Conservation (phyloP, 64 coral and sea anemone genomes). For the Dendrophyllia cribrosa region DNA sequence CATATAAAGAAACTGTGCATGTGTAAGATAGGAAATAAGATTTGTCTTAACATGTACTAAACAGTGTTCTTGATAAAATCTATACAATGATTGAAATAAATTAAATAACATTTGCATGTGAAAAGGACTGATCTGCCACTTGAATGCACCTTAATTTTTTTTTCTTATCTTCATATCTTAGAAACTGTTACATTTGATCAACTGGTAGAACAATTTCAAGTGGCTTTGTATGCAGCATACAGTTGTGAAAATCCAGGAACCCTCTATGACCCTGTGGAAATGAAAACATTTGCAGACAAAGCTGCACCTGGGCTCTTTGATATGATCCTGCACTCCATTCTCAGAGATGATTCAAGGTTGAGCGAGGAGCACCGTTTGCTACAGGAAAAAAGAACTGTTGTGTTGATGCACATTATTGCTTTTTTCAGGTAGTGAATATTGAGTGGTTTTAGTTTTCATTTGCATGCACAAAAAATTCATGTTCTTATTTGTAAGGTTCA, state of each 20-base stretch:
- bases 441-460: no score
- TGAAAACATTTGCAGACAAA: conserved; percentile 77
- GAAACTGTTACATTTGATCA: conserved; percentile 77
- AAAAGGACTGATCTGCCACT: no score
- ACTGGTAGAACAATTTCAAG: conserved; percentile 53
- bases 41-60: no score
- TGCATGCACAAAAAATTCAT: no score
- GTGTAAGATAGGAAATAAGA: no score
- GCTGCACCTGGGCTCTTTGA: conserved; percentile 62
- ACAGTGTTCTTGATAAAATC: no score
- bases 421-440: conserved; percentile 63
- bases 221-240: conserved; percentile 40
- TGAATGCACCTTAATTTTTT: not conserved
- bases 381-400: conserved; percentile 61
- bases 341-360: conserved; percentile 36
- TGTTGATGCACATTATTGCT: conserved; percentile 62
- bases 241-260: conserved; percentile 1
- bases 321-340: conserved; percentile 50
- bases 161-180: no score
- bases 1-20: no score
- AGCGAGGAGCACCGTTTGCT: not conserved
- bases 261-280: conserved; percentile 43
- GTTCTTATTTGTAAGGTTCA: no score
- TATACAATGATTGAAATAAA: no score
- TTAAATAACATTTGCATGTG: no score